phyloP scores from a whole-genome alignment of 2,113 vertebrate genomes.

The Dendropsophus ebraccatus region DNA sequence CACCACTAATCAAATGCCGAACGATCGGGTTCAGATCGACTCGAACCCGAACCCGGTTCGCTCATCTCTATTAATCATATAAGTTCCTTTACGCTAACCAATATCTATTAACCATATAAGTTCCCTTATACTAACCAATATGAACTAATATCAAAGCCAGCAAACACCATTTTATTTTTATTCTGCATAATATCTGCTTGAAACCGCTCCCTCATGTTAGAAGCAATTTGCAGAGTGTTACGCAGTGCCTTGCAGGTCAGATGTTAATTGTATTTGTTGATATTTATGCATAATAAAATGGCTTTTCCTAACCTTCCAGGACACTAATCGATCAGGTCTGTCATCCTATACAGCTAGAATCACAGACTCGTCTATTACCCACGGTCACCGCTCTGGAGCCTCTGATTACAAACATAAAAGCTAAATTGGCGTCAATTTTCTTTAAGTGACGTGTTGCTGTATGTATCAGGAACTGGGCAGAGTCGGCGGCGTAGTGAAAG shows the following conservation, averaged over 20 bases:
- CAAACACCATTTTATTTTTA: background rate
- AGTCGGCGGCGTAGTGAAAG: slow-evolving; percentile 60
- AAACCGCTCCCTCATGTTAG: background rate
- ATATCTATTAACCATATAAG: no score
- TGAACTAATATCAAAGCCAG: no score
- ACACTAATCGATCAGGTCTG: slow-evolving; percentile 50
- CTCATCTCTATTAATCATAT: no score
- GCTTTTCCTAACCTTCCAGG: slow-evolving; percentile 3
- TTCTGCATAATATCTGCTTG: background rate
- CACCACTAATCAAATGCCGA: no score
- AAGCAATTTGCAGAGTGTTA: background rate
- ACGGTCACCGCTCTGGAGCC: background rate
- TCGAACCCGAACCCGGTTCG: no score
- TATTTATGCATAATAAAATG: slow-evolving; percentile 17
- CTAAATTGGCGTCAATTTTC: background rate
- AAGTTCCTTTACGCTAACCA: no score
- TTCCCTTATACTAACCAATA: no score
- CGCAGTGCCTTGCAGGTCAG: background rate
- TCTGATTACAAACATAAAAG: slow-evolving; percentile 51
- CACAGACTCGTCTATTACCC: background rate
- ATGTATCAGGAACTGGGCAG: slow-evolving; percentile 41
- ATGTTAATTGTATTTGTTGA: slow-evolving; percentile 33
- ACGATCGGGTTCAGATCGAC: no score
- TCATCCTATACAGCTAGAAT: slow-evolving; percentile 26
- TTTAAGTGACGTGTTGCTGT: slow-evolving; percentile 9